phyloP scores from a whole-genome alignment of 2,888 invertebrate genomes.

The Orthosia cruda region DNA sequence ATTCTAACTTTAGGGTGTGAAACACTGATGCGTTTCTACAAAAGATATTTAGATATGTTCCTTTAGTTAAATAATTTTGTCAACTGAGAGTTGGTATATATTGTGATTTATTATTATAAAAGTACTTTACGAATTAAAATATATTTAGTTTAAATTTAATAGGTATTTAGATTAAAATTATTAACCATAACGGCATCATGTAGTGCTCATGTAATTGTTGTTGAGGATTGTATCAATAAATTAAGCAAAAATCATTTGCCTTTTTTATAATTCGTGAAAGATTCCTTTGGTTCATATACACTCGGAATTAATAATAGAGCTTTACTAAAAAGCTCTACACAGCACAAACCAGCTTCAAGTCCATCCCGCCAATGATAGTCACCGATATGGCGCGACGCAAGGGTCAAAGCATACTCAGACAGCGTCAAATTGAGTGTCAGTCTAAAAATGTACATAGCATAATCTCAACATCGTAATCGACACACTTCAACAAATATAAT shows the following conservation, averaged over 20 bases:
- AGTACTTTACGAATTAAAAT: constrained; percentile 86
- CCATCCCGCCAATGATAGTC: neutral
- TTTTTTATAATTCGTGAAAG: constrained; percentile 48
- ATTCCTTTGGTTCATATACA: constrained; percentile 21
- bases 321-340: neutral
- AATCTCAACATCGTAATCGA: too few relatives aligned
- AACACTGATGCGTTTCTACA: constrained; percentile 82
- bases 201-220: constrained; percentile 89
- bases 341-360: neutral
- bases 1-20: constrained; percentile 80
- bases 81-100: constrained; percentile 90
- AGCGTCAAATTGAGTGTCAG: too few relatives aligned
- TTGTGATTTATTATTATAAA: constrained; percentile 90
- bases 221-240: constrained; percentile 91
- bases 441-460: too few relatives aligned
- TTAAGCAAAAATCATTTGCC: constrained; percentile 80
- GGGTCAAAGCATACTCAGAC: too few relatives aligned
- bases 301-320: neutral
- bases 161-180: constrained; percentile 85
- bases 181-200: constrained; percentile 84
- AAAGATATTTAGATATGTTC: constrained; percentile 84
- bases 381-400: neutral
- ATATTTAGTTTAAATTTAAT: constrained; percentile 87
- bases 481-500: too few relatives aligned
- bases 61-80: constrained; percentile 86